Evolutionary conservation across 2,113 vertebrate genomes (phyloP).

Genomic region (Crotalus viridis): DNA sequence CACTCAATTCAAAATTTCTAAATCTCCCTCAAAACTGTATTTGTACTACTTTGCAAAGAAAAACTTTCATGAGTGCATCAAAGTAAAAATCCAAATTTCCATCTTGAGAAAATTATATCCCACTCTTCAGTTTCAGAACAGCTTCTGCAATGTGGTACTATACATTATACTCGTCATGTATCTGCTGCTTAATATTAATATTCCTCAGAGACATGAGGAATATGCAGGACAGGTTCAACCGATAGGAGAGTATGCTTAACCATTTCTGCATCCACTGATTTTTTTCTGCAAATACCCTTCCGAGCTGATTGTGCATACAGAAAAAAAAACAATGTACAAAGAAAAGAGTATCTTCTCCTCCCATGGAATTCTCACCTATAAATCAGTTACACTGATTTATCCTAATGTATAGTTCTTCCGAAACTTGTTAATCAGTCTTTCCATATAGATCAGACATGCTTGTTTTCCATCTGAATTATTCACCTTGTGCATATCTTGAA

Average conservation of each 20-base stretch:
- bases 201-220: neutral
- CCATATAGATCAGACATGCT: neutral
- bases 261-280: neutral
- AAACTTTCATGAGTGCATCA: constrained; percentile 43
- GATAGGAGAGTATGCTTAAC: neutral
- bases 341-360: neutral
- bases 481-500: constrained; percentile 47
- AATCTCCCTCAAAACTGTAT: constrained; percentile 31
- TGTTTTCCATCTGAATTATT: constrained; percentile 24
- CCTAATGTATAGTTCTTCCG: constrained; percentile 14
- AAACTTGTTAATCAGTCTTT: constrained; percentile 21
- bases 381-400: neutral
- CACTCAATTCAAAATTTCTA: constrained; percentile 50
- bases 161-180: neutral
- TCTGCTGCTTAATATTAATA: neutral
- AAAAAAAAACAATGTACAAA: neutral
- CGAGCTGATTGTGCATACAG: neutral
- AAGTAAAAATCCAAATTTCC: constrained; percentile 41
- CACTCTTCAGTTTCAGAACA: constrained; percentile 14
- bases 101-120: constrained; percentile 30
- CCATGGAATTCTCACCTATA: neutral
- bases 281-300: neutral
- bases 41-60: constrained; percentile 41
- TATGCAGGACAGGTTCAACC: neutral
- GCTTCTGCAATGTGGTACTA: neutral